Conservation (phyloP, 2,888 invertebrate species). For the Autographa pulchrina region DNA sequence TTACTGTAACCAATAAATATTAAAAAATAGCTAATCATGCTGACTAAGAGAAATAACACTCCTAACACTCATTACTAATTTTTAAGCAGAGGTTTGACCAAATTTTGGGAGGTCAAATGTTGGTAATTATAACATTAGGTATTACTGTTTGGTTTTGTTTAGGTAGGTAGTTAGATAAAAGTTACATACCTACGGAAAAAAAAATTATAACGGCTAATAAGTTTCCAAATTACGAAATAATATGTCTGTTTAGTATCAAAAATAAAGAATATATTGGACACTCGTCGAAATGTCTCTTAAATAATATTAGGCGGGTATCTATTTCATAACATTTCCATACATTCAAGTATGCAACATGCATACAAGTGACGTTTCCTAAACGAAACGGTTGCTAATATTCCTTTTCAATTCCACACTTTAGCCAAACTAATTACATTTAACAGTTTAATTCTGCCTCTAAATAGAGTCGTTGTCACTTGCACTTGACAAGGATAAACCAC, state of each 20-base stretch:
- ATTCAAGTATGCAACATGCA: neutral
- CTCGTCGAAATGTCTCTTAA: too few relatives aligned
- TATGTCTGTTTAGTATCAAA: too few relatives aligned
- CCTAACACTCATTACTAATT: neutral
- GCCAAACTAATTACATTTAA: conserved; percentile 24
- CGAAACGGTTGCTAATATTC: conserved; percentile 29
- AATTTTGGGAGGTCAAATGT: neutral
- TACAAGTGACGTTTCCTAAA: conserved; percentile 4
- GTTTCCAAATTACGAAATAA: too few relatives aligned
- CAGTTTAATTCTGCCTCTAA: conserved; percentile 24
- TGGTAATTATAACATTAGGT: neutral
- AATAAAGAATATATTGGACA: too few relatives aligned
- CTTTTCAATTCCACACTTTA: conserved; percentile 14
- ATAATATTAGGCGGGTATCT: too few relatives aligned
- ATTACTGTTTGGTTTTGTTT: too few relatives aligned
- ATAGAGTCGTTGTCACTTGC: conserved; percentile 46
- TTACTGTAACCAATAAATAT: neutral
- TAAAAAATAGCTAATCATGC: neutral
- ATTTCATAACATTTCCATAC: conserved; percentile 27
- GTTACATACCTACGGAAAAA: too few relatives aligned
- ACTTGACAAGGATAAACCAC: conserved; percentile 57
- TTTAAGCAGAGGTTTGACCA: neutral
- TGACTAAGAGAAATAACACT: neutral
- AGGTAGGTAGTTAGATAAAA: too few relatives aligned
- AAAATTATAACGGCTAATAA: too few relatives aligned